Evolutionary conservation across 1,140 invertebrate genomes (phyloP).

Genomic region (Paraescarpia echinospica): DNA sequence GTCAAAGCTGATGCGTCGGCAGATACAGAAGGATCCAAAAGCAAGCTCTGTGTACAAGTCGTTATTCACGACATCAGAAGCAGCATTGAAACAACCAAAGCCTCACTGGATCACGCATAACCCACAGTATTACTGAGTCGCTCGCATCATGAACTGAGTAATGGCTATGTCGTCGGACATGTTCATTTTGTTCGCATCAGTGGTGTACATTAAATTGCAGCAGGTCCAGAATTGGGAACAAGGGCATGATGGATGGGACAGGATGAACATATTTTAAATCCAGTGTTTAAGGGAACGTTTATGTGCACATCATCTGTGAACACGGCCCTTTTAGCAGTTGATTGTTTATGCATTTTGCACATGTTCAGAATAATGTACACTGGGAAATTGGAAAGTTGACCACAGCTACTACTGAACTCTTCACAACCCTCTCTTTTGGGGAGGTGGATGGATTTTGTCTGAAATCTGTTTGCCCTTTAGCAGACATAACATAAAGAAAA

Average conservation of each 20-base stretch:
- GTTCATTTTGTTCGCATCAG: neutral
- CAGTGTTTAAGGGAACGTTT: neutral
- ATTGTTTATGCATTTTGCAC: too few species aligned
- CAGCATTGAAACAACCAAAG: constrained; percentile 79
- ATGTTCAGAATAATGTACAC: neutral
- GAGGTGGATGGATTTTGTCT: too few species aligned
- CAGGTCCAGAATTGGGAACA: neutral
- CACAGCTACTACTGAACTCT: too few species aligned
- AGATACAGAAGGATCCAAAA: constrained; percentile 77
- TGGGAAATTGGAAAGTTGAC: neutral
- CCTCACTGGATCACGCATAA: constrained; percentile 98
- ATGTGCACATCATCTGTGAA: too few species aligned
- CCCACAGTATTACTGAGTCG: constrained; percentile 85
- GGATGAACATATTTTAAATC: neutral
- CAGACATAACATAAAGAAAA: too few species aligned
- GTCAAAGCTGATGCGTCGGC: constrained; percentile 30
- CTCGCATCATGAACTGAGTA: neutral
- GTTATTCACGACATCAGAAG: constrained; percentile 87
- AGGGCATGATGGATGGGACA: neutral
- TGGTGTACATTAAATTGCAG: neutral
- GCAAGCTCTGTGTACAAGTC: constrained; percentile 91
- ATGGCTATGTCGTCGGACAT: neutral
- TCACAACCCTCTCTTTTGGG: too few species aligned
- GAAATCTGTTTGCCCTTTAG: too few species aligned
- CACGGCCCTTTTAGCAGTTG: too few species aligned